Conservation (phyloP, 2,113 vertebrate species). For the Paracanthobrama guichenoti region DNA sequence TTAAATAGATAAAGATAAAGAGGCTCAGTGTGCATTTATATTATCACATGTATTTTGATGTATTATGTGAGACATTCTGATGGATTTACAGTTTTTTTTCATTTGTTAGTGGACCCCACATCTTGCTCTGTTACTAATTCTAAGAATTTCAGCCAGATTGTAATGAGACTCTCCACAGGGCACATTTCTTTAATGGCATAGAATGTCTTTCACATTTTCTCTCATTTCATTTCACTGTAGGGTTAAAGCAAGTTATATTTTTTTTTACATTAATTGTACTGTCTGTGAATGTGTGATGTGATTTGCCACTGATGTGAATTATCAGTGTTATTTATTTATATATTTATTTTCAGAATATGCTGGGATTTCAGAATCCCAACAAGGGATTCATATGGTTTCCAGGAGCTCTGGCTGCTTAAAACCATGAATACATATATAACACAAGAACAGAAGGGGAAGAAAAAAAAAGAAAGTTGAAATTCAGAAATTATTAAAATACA, state of each 20-base stretch:
- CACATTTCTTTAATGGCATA: not conserved
- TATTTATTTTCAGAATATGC: not conserved
- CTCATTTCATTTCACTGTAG: not conserved
- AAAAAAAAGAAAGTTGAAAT: too few species aligned
- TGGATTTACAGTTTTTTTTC: not conserved
- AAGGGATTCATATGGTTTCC: not conserved
- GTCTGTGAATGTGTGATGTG: not conserved
- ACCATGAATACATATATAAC: too few species aligned
- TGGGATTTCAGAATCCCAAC: not conserved
- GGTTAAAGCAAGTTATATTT: not conserved
- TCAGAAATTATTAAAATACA: too few species aligned
- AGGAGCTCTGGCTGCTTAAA: not conserved
- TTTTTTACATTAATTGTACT: not conserved
- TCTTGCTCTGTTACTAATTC: not conserved
- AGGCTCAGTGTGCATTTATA: not conserved
- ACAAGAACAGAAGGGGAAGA: too few species aligned
- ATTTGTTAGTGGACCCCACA: not conserved
- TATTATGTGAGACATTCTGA: not conserved
- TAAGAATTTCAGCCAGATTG: constrained; percentile 5
- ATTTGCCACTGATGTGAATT: not conserved
- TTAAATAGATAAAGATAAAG: not conserved
- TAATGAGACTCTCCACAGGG: not conserved
- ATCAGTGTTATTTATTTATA: not conserved
- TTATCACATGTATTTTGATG: not conserved
- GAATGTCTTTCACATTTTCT: not conserved